phyloP scores from a whole-genome alignment of 2,888 invertebrate genomes.

The Ernsta delagoae region DNA sequence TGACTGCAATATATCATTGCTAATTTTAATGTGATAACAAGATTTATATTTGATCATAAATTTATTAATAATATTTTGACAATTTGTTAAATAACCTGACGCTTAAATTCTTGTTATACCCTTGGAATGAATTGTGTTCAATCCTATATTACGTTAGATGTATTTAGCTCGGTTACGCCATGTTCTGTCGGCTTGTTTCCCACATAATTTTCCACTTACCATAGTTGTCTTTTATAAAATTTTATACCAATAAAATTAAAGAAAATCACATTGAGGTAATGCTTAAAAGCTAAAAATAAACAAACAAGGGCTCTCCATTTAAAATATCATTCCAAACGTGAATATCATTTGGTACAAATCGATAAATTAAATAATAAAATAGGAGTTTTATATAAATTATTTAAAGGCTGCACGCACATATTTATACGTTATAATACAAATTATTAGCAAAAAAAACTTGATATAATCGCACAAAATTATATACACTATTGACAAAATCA shows the following conservation, averaged over 20 bases:
- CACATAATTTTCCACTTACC: slow-evolving; percentile 34
- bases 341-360: slow-evolving; percentile 49
- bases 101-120: background rate
- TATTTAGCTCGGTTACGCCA: too few species aligned
- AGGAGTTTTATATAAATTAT: slow-evolving; percentile 39
- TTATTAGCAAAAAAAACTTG: slow-evolving; percentile 48
- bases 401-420: slow-evolving; percentile 50
- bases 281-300: slow-evolving; percentile 48
- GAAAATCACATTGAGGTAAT: slow-evolving; percentile 61
- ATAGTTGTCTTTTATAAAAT: slow-evolving; percentile 67
- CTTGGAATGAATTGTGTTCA: background rate
- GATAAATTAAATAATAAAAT: slow-evolving; percentile 46
- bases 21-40: background rate
- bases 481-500: slow-evolving; percentile 38
- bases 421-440: slow-evolving; percentile 48
- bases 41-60: background rate
- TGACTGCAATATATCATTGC: background rate
- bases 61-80: background rate
- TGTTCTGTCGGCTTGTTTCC: background rate
- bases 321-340: slow-evolving; percentile 47
- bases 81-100: background rate
- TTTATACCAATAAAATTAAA: slow-evolving; percentile 51
- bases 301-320: slow-evolving; percentile 53
- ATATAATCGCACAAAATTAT: slow-evolving; percentile 43
- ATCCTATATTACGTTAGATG: background rate